These are phyloP conservation scores for Gymnothorax reevesii DNA, from an alignment of 2,797 vertebrate species.

Conservation along the genomic window DNA sequence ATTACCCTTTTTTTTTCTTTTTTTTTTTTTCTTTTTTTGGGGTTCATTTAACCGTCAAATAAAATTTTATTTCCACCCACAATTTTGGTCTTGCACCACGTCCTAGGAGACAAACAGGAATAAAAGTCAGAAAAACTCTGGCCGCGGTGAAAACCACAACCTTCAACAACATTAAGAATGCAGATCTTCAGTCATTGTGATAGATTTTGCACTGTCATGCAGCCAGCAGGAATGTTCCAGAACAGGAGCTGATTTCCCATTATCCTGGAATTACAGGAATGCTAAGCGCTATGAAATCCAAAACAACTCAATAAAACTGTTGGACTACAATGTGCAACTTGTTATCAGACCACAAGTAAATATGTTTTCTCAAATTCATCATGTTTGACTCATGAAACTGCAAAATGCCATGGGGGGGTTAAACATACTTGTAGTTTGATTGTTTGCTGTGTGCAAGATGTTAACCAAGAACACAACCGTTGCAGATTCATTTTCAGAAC, in stretches of 20 bases:
- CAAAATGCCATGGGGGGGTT: neutral
- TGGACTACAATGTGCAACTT: neutral
- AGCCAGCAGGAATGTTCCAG: neutral
- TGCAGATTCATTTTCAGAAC: neutral
- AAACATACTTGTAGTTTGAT: neutral
- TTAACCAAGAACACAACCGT: neutral
- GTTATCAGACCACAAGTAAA: neutral
- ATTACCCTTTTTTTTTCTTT: no score
- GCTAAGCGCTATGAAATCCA: neutral
- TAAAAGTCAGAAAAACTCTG: neutral
- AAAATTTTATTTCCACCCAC: no score
- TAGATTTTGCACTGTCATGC: neutral
- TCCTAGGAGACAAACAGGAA: neutral
- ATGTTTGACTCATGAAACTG: neutral
- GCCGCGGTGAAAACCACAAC: neutral
- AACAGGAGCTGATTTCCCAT: neutral
- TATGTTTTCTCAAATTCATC: neutral
- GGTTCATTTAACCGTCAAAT: no score
- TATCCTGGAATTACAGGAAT: neutral
- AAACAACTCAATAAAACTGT: neutral
- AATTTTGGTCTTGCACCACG: neutral
- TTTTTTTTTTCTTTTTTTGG: no score
- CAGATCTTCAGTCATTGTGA: neutral
- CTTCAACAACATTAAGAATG: neutral
- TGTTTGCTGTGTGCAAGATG: neutral